These are phyloP conservation scores for Rotaria sp. DNA, from an alignment of 2,888 invertebrate genomes.

Conservation along the genomic window DNA sequence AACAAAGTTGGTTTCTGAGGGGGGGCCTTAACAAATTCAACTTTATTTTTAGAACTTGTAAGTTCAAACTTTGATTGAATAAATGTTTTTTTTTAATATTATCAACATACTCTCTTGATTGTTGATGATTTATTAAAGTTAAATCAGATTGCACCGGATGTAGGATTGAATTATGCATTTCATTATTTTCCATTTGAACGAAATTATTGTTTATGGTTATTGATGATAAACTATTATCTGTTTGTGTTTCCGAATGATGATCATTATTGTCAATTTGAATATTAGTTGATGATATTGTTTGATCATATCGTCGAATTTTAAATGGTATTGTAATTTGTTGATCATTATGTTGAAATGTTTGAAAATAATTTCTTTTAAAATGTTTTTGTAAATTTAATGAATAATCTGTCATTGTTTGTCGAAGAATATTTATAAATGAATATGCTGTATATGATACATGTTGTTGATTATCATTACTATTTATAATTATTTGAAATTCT, in stretches of 20 bases:
- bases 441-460: not conserved
- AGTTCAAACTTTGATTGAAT: too few relatives aligned
- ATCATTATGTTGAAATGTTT: not conserved
- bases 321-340: not conserved
- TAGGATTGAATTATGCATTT: too few relatives aligned
- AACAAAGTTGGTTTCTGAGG: too few relatives aligned
- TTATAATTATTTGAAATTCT: constrained; percentile 26
- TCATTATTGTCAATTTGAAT: not conserved
- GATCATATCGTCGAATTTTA: not conserved
- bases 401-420: not conserved
- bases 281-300: not conserved
- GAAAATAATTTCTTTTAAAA: not conserved
- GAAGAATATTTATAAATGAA: not conserved
- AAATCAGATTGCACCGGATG: not conserved
- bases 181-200: not conserved
- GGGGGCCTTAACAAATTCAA: too few relatives aligned
- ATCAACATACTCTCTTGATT: not conserved
- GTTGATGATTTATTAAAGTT: not conserved
- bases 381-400: not conserved
- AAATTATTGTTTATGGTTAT: not conserved
- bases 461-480: constrained; percentile 1
- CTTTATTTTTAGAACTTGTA: too few relatives aligned
- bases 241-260: not conserved
- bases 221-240: not conserved
- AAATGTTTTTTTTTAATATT: too few relatives aligned